Percentiles rank a stretch among this genome's conserved stretches.
Evolutionary conservation across 2,888 invertebrate species (phyloP).

Genomic region (Torymus texanus): DNA sequence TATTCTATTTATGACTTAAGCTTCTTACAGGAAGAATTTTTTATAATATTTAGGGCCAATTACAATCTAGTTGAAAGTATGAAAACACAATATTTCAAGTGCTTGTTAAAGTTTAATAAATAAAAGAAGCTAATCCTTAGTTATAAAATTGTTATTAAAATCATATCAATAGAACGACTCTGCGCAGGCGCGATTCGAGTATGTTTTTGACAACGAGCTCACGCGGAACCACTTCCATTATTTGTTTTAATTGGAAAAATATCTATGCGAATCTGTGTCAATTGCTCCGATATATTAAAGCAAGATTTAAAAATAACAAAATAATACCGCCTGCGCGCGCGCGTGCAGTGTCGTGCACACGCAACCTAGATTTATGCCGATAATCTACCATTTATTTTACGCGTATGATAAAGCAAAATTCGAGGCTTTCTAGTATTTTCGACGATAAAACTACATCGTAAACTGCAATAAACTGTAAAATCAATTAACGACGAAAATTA

Average conservation of each 20-base stretch:
- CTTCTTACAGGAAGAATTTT: no score
- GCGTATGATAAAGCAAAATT: slow-evolving; percentile 50
- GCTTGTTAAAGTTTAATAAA: no score
- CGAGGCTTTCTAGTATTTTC: slow-evolving; percentile 53
- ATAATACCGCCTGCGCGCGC: slow-evolving; percentile 15
- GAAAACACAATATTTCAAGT: no score
- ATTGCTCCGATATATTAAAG: slow-evolving; percentile 29
- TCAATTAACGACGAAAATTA: background rate
- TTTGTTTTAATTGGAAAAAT: slow-evolving; percentile 35
- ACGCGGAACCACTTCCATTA: slow-evolving; percentile 7
- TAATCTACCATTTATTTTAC: slow-evolving; percentile 42
- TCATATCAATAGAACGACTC: no score
- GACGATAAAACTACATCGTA: slow-evolving; percentile 2
- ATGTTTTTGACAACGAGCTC: no score
- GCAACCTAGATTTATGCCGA: slow-evolving; percentile 34
- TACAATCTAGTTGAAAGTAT: no score
- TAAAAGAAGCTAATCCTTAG: no score
- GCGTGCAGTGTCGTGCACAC: background rate
- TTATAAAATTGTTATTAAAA: no score
- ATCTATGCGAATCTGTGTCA: slow-evolving; percentile 31
- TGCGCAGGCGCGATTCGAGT: no score
- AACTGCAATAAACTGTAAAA: slow-evolving; percentile 10
- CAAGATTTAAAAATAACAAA: slow-evolving; percentile 37
- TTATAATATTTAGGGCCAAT: no score
- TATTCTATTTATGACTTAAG: no score